Conservation (phyloP, 2,888 invertebrate genomes). For the Phanerotoma sp. region DNA sequence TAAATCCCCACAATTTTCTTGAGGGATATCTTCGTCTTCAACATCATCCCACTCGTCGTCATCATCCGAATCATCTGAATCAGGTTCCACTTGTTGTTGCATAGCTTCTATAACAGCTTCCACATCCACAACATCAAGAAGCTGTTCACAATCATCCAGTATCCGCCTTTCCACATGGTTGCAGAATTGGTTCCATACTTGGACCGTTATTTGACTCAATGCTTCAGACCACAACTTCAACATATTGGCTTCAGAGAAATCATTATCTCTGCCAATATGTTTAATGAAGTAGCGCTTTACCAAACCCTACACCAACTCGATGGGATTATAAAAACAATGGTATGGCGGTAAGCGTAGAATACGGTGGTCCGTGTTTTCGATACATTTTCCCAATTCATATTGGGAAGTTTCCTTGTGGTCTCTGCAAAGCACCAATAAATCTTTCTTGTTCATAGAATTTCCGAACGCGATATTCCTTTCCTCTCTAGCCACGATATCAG, state of each 20-base stretch:
- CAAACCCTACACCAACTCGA: conserved; percentile 4
- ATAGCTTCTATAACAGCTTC: not conserved
- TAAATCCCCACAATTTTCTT: no score
- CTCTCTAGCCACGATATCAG: no score
- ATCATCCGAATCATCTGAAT: not conserved
- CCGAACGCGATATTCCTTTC: no score
- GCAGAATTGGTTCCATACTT: not conserved
- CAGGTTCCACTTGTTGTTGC: not conserved
- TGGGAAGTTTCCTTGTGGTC: not conserved
- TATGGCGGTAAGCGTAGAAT: conserved; percentile 6
- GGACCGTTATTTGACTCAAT: not conserved
- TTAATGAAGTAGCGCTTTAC: conserved; percentile 3
- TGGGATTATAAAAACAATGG: conserved; percentile 7
- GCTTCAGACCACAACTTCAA: not conserved
- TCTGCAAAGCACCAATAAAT: not conserved
- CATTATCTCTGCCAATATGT: not conserved
- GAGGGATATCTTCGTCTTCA: not conserved
- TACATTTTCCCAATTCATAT: not conserved
- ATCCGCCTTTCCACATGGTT: not conserved
- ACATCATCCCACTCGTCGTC: not conserved
- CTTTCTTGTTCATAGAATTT: no score
- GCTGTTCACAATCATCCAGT: not conserved
- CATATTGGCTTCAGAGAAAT: not conserved
- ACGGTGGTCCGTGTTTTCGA: no score
- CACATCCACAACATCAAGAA: not conserved